These are phyloP conservation scores for Cheilosia variabilis DNA, from an alignment of 2,888 invertebrate species.

Conservation along the genomic window DNA sequence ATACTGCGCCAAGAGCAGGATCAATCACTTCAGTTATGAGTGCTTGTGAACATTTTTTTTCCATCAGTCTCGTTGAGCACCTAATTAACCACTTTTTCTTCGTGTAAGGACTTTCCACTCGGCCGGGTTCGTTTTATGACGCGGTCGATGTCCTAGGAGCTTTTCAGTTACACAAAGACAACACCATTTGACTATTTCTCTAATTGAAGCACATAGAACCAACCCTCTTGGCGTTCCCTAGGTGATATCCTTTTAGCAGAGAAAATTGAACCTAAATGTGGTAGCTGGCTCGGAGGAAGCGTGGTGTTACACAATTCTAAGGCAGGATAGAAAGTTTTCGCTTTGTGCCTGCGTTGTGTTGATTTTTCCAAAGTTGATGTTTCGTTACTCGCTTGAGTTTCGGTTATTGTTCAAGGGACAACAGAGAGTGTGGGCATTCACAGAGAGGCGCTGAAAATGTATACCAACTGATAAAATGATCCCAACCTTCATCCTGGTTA, in stretches of 20 bases:
- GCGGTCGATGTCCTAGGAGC: conserved; percentile 39
- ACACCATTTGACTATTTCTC: conserved; percentile 37
- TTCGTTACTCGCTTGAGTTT: conserved; percentile 33
- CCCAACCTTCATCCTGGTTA: conserved; percentile 12
- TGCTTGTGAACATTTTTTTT: background rate
- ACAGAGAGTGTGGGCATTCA: background rate
- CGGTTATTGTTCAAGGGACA: background rate
- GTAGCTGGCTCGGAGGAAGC: background rate
- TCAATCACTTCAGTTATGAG: background rate
- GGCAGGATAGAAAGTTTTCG: conserved; percentile 18
- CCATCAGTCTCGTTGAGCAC: conserved; percentile 37
- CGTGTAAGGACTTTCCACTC: conserved; percentile 31
- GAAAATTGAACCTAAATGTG: conserved; percentile 33
- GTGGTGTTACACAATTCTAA: conserved; percentile 16
- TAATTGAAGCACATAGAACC: conserved; percentile 48
- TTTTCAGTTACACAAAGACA: conserved; percentile 7
- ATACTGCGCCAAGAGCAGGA: background rate
- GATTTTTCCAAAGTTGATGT: conserved; percentile 52
- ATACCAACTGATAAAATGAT: conserved; percentile 27
- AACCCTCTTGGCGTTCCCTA: background rate
- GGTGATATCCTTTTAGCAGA: conserved; percentile 38
- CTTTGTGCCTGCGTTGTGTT: conserved; percentile 29
- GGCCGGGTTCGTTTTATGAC: background rate
- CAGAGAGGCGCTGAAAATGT: no score
- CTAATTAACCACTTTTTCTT: conserved; percentile 46